Evolutionary conservation across 2,113 vertebrate genomes (phyloP).

Genomic region (Cyprinodon tularosa): DNA sequence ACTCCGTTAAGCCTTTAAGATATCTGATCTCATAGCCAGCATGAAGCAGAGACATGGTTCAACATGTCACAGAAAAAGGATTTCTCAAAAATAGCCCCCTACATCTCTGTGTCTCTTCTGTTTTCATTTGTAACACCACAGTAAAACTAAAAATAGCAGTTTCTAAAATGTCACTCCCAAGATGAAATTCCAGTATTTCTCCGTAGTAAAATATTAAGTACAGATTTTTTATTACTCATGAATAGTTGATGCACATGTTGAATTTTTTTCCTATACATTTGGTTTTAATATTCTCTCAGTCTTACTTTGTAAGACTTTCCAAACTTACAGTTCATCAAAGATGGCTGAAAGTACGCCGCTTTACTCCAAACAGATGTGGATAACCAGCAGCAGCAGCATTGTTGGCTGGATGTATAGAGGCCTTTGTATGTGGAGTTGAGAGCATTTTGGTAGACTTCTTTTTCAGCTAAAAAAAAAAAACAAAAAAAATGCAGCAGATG

Average conservation of each 20-base stretch:
- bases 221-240: not conserved
- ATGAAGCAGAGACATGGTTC: too few species aligned
- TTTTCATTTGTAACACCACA: not conserved
- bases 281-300: not conserved
- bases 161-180: not conserved
- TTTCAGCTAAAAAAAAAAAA: not conserved
- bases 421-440: not conserved
- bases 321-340: not conserved
- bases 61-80: too few species aligned
- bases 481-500: not conserved
- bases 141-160: not conserved
- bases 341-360: slow-evolving; percentile 17
- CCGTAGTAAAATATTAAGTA: not conserved
- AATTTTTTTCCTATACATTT: not conserved
- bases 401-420: not conserved
- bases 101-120: not conserved
- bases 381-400: not conserved
- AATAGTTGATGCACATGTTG: not conserved
- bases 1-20: not conserved
- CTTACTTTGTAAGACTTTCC: slow-evolving; percentile 5
- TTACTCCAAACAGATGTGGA: slow-evolving; percentile 1
- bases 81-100: too few species aligned
- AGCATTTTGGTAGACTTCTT: slow-evolving; percentile 15
- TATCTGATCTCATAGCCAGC: not conserved
- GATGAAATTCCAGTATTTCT: not conserved